Evolutionary conservation across 2,797 vertebrate genomes (phyloP), one percentile per base, ranked within the genome.

Genomic region (Champsocephalus gunnari): DNA sequence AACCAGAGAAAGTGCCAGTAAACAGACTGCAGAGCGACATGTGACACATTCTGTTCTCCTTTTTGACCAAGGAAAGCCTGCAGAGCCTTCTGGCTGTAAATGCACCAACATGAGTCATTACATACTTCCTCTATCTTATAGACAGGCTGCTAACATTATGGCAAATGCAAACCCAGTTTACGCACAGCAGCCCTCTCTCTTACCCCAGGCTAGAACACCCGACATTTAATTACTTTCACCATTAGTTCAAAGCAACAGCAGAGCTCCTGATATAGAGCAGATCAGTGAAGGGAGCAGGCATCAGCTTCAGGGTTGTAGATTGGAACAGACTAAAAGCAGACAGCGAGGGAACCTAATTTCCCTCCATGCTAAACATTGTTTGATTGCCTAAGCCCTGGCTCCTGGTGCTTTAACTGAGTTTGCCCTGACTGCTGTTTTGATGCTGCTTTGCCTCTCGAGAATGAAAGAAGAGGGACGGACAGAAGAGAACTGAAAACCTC

Each of bases 171-270:
- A 88, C 78, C 63, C 44, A 51, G 53, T 67, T 59, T 28, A 66
- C 82, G 66, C 73, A 63, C 77, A 80, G 75, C 73, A 80, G 66
- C 45, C 74, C 55, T 76, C 73, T 72, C 58, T 80, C 72, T 81
- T 55, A 79, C 87, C 79, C 8, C 49, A 4, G 72, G 81, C 73
- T 45, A 70, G 43, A 86, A 72, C 67, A 75, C 44, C 61, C 58
- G 5, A 76, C 72, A 85, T 87, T 85, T 90, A 91, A 93, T 93
- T 87, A 91, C 84, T 80, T 85, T 85, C 69, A 8, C 76, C 66
- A 81, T 89, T 82, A 89, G 83, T 84, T 80, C 77, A 82, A 86
- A 38, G 34, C 34, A 38, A 82, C 77, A 62, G 83, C 72, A 19
- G 86, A 77, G 66, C 4, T 81, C 44, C 79, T 81, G 81, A 80